phyloP scores from a whole-genome alignment of 2,113 vertebrate species.

The Todiramphus saurophagus region DNA sequence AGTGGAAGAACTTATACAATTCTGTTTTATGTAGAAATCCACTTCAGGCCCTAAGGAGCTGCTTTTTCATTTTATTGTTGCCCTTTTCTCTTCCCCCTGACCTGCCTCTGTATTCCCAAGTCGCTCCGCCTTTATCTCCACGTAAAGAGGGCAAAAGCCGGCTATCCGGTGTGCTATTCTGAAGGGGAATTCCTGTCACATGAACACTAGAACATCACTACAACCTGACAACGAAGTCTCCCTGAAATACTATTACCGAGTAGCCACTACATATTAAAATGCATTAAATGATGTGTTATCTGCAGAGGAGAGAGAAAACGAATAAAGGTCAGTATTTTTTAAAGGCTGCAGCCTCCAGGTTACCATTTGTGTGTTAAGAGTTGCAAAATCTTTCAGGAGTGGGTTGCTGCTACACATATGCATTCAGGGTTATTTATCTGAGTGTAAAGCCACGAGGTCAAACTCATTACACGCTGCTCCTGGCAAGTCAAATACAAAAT shows the following conservation, averaged over 20 bases:
- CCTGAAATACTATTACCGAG: constrained; percentile 33
- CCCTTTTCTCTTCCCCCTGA: constrained; percentile 61
- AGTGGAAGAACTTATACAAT: neutral
- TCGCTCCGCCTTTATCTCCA: constrained; percentile 57
- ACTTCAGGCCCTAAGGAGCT: constrained; percentile 53
- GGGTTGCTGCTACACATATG: neutral
- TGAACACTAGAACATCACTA: neutral
- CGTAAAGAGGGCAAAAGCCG: constrained; percentile 31
- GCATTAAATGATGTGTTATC: constrained; percentile 6
- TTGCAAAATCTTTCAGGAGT: neutral
- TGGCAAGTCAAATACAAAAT: neutral
- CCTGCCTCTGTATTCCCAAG: constrained; percentile 64
- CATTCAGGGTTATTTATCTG: too few species aligned
- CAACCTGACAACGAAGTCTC: neutral
- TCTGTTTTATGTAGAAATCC: constrained; percentile 58
- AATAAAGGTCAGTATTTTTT: neutral
- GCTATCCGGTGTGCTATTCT: neutral
- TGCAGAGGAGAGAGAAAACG: neutral
- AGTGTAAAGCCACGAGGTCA: neutral
- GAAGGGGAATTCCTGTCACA: constrained; percentile 38
- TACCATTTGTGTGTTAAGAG: neutral
- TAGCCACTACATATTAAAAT: constrained; percentile 45
- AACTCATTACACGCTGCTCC: neutral
- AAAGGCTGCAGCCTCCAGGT: neutral
- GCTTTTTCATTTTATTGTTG: constrained; percentile 71